Conservation (phyloP, 2,797 vertebrate genomes). For the Leucoraja ocellata region DNA sequence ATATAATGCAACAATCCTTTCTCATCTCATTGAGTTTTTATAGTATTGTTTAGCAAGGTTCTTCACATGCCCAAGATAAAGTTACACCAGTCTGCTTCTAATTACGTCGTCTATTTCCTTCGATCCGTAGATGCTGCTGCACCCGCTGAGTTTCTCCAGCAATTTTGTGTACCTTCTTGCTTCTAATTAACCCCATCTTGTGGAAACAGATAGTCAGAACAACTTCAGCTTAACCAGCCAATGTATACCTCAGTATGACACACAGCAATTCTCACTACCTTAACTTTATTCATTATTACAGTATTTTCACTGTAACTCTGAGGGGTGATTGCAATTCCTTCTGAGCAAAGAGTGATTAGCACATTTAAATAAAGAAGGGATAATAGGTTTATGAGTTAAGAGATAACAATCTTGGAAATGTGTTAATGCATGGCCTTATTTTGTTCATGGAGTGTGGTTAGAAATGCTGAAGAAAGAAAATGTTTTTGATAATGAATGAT, state of each 20-base stretch:
- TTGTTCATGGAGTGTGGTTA: neutral
- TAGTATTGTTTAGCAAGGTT: neutral
- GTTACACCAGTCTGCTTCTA: too few species aligned
- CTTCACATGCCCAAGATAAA: neutral
- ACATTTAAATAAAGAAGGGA: neutral
- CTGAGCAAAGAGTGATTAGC: neutral
- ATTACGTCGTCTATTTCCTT: neutral
- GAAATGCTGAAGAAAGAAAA: neutral
- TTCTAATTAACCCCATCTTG: slow-evolving; percentile 36
- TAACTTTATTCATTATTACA: neutral
- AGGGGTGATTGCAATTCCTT: neutral
- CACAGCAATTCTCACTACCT: neutral
- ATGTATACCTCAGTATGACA: neutral
- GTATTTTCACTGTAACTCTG: neutral
- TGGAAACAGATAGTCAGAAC: slow-evolving; percentile 30
- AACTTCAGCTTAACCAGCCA: neutral
- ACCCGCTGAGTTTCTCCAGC: too few species aligned
- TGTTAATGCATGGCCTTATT: neutral
- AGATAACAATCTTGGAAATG: neutral
- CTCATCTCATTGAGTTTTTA: neutral
- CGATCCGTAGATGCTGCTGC: too few species aligned
- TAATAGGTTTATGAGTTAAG: neutral
- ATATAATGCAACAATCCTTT: neutral
- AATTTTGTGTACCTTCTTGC: too few species aligned
- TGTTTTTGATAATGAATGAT: neutral